Conservation (phyloP, 2,113 vertebrate species). For the Pangasianodon gigas region DNA sequence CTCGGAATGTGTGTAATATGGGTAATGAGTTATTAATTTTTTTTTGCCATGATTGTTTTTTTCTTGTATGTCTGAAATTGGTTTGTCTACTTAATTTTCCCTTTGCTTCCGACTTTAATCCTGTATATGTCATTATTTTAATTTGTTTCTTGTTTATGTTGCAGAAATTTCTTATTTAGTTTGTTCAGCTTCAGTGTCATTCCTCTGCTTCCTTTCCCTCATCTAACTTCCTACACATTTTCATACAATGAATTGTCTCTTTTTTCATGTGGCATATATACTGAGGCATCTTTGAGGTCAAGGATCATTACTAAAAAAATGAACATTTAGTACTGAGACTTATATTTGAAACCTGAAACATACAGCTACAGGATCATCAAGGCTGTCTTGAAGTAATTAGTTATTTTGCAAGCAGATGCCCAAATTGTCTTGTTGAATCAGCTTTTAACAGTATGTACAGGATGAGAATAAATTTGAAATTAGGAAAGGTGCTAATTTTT, state of each 20-base stretch:
- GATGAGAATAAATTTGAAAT: neutral
- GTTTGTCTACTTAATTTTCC: neutral
- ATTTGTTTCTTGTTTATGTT: neutral
- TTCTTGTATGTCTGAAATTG: too few relatives aligned
- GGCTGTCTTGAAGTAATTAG: neutral
- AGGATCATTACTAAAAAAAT: neutral
- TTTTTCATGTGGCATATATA: neutral
- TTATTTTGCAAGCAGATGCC: neutral
- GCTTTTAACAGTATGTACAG: neutral
- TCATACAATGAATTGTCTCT: too few relatives aligned
- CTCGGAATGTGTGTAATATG: neutral
- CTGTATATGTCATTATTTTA: neutral
- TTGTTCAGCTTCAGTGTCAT: neutral
- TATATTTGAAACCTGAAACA: neutral
- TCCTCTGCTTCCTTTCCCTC: neutral
- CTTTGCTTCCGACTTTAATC: neutral
- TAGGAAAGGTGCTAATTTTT: neutral
- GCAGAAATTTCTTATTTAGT: neutral
- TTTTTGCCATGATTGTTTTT: neutral
- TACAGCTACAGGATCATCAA: neutral
- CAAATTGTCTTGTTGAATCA: neutral
- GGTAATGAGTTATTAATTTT: neutral
- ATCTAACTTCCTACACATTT: neutral
- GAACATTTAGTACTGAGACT: neutral
- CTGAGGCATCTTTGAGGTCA: neutral